Percentiles rank a stretch among this genome's conserved stretches.
Evolutionary conservation across 2,888 invertebrate species (phyloP).

Genomic region (Monochamus alternatus): DNA sequence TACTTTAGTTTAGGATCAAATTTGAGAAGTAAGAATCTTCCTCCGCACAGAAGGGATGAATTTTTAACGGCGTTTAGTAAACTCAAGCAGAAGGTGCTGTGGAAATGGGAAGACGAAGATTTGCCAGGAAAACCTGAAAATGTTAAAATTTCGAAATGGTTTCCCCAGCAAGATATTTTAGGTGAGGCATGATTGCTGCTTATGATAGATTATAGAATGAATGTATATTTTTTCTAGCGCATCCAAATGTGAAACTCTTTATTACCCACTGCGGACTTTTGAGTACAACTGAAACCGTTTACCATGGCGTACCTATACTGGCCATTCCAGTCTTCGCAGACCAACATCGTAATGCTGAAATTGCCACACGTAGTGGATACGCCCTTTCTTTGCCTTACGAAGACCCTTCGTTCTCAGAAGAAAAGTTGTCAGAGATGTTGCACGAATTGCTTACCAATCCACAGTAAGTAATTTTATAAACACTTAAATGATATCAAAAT

Average conservation of each 20-base stretch:
- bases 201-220: not conserved
- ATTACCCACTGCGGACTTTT: slow-evolving; percentile 59
- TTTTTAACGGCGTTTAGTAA: slow-evolving; percentile 75
- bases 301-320: slow-evolving; percentile 53
- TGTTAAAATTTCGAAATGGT: slow-evolving; percentile 81
- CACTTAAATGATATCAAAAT: not conserved
- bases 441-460: not conserved
- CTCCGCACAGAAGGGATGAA: slow-evolving; percentile 70
- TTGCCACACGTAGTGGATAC: slow-evolving; percentile 17
- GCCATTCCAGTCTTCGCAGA: slow-evolving; percentile 49
- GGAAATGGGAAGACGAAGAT: slow-evolving; percentile 79
- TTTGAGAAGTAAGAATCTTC: slow-evolving; percentile 73
- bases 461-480: not conserved
- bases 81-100: slow-evolving; percentile 77
- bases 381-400: slow-evolving; percentile 17
- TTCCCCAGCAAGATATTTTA: slow-evolving; percentile 74
- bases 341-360: slow-evolving; percentile 47
- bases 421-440: not conserved
- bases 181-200: slow-evolving; percentile 57
- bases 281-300: slow-evolving; percentile 55
- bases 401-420: slow-evolving; percentile 61
- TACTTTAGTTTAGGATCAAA: slow-evolving; percentile 77
- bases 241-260: slow-evolving; percentile 63
- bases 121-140: slow-evolving; percentile 71
- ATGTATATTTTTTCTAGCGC: not conserved